A percentile compares a stretch with the other conserved stretches of the same genome.
Evolutionary conservation across 2,888 invertebrate genomes (phyloP).

Genomic region (Nomada fucata): DNA sequence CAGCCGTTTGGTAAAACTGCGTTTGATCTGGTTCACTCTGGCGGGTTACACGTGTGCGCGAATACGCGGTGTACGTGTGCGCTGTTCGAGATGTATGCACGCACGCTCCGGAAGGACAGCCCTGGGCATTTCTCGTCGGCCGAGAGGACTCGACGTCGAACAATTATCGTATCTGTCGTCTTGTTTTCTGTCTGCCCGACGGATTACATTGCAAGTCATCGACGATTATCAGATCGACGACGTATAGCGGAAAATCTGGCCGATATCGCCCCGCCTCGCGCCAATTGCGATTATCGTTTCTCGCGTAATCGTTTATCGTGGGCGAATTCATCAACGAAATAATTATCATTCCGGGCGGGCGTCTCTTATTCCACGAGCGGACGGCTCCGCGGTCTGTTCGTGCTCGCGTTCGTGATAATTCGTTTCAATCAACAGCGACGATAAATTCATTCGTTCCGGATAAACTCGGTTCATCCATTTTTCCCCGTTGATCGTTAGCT

Average conservation of each 20-base stretch:
- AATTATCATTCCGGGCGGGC: too few species aligned
- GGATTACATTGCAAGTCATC: not conserved
- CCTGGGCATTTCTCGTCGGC: slow-evolving; percentile 63
- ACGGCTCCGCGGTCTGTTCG: not conserved
- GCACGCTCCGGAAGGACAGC: slow-evolving; percentile 36
- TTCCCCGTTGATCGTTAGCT: slow-evolving; percentile 46
- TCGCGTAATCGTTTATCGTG: not conserved
- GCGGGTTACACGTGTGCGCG: slow-evolving; percentile 37
- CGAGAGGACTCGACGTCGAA: slow-evolving; percentile 9
- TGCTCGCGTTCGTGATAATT: not conserved
- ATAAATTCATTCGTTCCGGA: not conserved
- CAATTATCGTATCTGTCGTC: slow-evolving; percentile 15
- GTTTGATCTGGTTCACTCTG: slow-evolving; percentile 82
- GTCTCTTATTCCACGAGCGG: too few species aligned
- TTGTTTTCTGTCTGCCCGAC: not conserved
- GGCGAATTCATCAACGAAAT: not conserved
- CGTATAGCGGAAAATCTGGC: not conserved
- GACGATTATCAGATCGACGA: not conserved
- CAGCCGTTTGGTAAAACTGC: slow-evolving; percentile 82
- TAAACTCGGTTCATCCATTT: slow-evolving; percentile 40
- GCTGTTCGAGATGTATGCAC: not conserved
- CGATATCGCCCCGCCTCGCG: not conserved
- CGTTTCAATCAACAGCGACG: slow-evolving; percentile 27
- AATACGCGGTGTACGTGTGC: not conserved
- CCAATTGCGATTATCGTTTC: not conserved